A percentile compares a stretch with the other conserved stretches of the same genome.
Conservation (phyloP, 2,888 invertebrate genomes). For the Oscheius sp. region DNA sequence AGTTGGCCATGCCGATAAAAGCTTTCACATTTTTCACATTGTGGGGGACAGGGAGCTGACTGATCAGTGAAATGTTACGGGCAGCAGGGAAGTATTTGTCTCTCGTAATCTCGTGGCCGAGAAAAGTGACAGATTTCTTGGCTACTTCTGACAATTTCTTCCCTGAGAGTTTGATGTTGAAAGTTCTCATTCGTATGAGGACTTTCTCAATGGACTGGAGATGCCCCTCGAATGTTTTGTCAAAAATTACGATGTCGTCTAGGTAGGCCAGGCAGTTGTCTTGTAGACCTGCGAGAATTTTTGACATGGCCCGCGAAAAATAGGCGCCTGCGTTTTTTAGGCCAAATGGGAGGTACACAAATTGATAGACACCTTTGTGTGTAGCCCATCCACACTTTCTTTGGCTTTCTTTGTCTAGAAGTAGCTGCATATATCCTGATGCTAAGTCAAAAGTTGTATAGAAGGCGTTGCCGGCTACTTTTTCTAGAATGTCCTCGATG, state of each 20-base stretch:
- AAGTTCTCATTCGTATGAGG: slow-evolving; percentile 16
- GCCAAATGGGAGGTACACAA: slow-evolving; percentile 18
- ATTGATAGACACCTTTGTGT: slow-evolving; percentile 21
- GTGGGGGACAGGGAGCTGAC: slow-evolving; percentile 40
- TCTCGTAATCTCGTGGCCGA: slow-evolving; percentile 40
- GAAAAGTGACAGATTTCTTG: slow-evolving; percentile 38
- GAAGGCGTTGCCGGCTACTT: slow-evolving; percentile 34
- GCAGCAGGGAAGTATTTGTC: slow-evolving; percentile 13
- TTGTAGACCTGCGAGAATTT: slow-evolving; percentile 7
- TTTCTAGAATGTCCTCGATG: slow-evolving; percentile 45
- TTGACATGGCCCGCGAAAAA: slow-evolving; percentile 3
- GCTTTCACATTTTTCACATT: slow-evolving; percentile 42
- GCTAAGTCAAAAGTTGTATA: slow-evolving; percentile 54
- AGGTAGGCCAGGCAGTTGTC: slow-evolving; percentile 20
- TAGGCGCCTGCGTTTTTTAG: neutral
- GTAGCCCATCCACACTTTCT: slow-evolving; percentile 59
- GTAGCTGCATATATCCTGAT: slow-evolving; percentile 60
- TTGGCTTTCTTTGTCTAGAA: slow-evolving; percentile 41
- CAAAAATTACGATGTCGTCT: slow-evolving; percentile 22
- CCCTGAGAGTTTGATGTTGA: slow-evolving; percentile 38
- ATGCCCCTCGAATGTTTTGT: neutral
- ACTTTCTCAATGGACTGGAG: slow-evolving; percentile 37
- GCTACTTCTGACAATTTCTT: slow-evolving; percentile 43
- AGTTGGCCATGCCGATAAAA: slow-evolving; percentile 53
- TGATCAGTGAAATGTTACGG: slow-evolving; percentile 20